Evolutionary conservation across 2,888 invertebrate genomes (phyloP).

Genomic region (Autographa pulchrina): DNA sequence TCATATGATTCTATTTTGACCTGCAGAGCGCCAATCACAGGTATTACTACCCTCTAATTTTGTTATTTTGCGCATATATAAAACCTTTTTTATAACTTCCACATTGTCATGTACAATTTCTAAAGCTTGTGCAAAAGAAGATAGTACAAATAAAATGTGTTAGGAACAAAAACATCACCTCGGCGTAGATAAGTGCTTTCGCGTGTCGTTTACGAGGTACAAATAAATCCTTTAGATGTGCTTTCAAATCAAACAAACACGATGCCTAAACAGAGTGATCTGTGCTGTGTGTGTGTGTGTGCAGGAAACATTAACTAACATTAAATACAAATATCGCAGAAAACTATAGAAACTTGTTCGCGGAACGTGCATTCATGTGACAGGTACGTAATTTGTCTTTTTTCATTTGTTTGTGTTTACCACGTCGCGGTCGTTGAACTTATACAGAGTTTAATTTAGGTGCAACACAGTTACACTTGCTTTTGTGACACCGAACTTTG

Average conservation of each 20-base stretch:
- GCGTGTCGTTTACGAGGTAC: conserved; percentile 59
- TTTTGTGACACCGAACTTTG: neutral
- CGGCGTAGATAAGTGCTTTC: conserved; percentile 61
- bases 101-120: conserved; percentile 20
- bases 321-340: conserved; percentile 5
- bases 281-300: conserved; percentile 24
- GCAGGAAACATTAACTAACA: conserved; percentile 29
- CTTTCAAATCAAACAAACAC: conserved; percentile 59
- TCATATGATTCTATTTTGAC: no score
- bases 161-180: conserved; percentile 50
- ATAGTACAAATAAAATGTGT: conserved; percentile 45
- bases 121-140: conserved; percentile 20
- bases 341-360: neutral
- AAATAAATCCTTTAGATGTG: conserved; percentile 59
- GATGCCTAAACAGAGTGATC: conserved; percentile 36
- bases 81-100: neutral
- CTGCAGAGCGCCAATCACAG: neutral
- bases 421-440: neutral
- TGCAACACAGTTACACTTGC: neutral
- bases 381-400: neutral
- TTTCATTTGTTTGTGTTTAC: neutral
- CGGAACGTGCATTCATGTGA: neutral
- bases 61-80: neutral
- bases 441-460: neutral
- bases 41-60: neutral